Conservation (phyloP, 1,140 invertebrate species). For the Bombus picipes region DNA sequence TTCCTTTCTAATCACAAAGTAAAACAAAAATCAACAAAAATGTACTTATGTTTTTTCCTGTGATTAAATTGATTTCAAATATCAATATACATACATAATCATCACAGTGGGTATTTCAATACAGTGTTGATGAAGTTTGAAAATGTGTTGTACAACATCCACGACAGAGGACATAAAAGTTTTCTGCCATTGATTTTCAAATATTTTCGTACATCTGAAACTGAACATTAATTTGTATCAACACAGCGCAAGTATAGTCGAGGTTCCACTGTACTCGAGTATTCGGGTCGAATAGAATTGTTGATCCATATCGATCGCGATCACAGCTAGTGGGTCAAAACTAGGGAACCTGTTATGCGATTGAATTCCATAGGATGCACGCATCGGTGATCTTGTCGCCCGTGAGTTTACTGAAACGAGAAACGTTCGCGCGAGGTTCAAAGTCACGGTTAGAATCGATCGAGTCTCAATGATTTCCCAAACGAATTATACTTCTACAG, state of each 20-base stretch:
- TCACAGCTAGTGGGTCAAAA: conserved; percentile 23
- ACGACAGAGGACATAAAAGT: too few species aligned
- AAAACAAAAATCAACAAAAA: too few species aligned
- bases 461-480: background rate
- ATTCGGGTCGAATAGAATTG: background rate
- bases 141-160: fast-evolving
- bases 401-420: conserved; percentile 49
- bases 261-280: background rate
- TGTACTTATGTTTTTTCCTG: too few species aligned
- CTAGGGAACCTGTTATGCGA: conserved; percentile 18
- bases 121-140: background rate
- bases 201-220: background rate
- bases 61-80: too few species aligned
- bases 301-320: background rate
- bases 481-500: too few species aligned
- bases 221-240: background rate
- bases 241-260: too few species aligned
- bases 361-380: conserved; percentile 48
- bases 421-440: conserved; percentile 53
- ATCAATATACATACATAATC: too few species aligned
- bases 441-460: conserved; percentile 64
- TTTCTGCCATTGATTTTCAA: too few species aligned
- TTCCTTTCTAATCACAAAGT: too few species aligned
- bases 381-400: conserved; percentile 50
- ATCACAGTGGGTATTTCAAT: background rate